These are phyloP conservation scores for Conomelus anceps DNA, from an alignment of 2,888 invertebrate species.

Conservation along the genomic window DNA sequence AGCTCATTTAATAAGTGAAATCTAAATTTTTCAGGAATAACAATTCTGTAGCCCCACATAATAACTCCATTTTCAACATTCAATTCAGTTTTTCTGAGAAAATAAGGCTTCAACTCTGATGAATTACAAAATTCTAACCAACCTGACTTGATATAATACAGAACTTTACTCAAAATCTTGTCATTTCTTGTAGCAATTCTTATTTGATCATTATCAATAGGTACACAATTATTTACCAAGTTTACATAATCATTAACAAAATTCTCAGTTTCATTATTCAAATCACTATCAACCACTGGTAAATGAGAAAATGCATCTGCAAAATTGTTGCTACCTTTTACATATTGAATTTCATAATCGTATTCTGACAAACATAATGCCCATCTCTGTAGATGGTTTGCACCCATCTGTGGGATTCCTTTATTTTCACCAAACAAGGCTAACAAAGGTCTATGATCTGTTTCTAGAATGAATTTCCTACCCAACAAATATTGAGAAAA, in stretches of 20 bases:
- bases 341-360: not conserved
- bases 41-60: slow-evolving; percentile 17
- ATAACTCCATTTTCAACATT: not conserved
- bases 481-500: not conserved
- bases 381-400: not conserved
- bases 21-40: slow-evolving; percentile 9
- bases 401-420: not conserved
- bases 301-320: not conserved
- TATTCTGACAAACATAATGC: not conserved
- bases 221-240: not conserved
- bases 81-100: slow-evolving; percentile 3
- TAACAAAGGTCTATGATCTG: not conserved
- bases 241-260: not conserved
- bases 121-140: not conserved
- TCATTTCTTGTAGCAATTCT: not conserved
- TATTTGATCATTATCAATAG: not conserved
- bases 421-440: not conserved
- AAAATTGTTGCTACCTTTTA: not conserved
- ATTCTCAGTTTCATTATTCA: not conserved
- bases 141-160: not conserved
- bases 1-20: slow-evolving; percentile 5
- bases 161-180: slow-evolving; percentile 1
- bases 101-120: not conserved
- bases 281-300: not conserved
- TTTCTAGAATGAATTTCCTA: not conserved